Evolutionary conservation across 2,888 invertebrate species (phyloP).

Genomic region (Eupelmus urozonus): DNA sequence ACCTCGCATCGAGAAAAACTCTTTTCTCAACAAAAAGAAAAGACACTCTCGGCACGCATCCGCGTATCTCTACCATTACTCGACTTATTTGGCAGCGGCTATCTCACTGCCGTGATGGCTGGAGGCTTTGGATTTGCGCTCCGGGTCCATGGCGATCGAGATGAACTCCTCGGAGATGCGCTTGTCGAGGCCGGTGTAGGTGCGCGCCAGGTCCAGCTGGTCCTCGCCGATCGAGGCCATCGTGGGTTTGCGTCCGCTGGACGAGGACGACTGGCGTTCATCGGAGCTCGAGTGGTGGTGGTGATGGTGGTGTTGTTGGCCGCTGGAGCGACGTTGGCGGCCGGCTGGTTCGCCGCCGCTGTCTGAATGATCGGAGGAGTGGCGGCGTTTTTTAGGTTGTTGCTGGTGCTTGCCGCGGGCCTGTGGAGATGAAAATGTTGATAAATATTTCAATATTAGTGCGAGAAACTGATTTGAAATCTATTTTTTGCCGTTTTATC

Average conservation of each 20-base stretch:
- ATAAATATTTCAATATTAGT: too few relatives aligned
- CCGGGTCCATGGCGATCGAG: slow-evolving; percentile 75
- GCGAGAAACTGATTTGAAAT: too few relatives aligned
- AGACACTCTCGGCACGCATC: neutral
- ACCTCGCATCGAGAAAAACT: too few relatives aligned
- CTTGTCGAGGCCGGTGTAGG: slow-evolving; percentile 75
- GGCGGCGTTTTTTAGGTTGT: slow-evolving; percentile 64
- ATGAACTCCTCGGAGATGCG: slow-evolving; percentile 75
- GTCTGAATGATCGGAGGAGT: slow-evolving; percentile 65
- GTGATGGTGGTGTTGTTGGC: slow-evolving; percentile 11
- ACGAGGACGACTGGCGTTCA: slow-evolving; percentile 52
- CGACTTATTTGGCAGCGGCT: slow-evolving; percentile 20
- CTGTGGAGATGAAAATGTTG: too few relatives aligned
- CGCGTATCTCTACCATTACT: neutral
- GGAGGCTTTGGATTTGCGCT: slow-evolving; percentile 73
- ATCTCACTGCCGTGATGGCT: slow-evolving; percentile 73
- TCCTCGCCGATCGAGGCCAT: slow-evolving; percentile 72
- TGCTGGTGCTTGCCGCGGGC: slow-evolving; percentile 69
- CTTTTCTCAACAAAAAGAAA: neutral
- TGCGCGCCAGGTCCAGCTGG: slow-evolving; percentile 71
- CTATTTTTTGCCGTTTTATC: too few relatives aligned
- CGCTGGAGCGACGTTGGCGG: slow-evolving; percentile 30
- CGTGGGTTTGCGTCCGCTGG: slow-evolving; percentile 51
- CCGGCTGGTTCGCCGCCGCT: slow-evolving; percentile 28
- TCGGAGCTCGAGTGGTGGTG: slow-evolving; percentile 34